A percentile compares a stretch with the other conserved stretches of the same genome.
Evolutionary conservation across 2,113 vertebrate species (phyloP).

Genomic region (Cacatua alba): DNA sequence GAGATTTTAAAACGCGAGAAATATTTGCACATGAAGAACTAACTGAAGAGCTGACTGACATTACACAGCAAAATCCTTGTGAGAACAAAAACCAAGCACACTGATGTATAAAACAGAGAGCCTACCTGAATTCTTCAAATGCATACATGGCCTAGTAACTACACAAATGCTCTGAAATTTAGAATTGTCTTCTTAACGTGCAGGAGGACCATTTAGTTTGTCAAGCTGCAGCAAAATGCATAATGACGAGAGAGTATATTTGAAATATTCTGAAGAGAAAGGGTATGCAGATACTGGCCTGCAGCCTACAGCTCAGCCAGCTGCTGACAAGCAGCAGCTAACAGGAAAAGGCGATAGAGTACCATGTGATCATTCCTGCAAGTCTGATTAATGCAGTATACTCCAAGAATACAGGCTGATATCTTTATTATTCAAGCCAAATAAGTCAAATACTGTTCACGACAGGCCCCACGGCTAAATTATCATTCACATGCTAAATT

Average conservation of each 20-base stretch:
- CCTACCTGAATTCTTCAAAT: slow-evolving; percentile 88
- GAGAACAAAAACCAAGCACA: slow-evolving; percentile 76
- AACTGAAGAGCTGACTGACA: slow-evolving; percentile 70
- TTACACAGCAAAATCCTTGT: slow-evolving; percentile 79
- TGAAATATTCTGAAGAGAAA: slow-evolving; percentile 74
- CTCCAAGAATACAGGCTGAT: slow-evolving; percentile 78
- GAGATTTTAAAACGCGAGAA: slow-evolving; percentile 44
- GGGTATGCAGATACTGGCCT: slow-evolving; percentile 82
- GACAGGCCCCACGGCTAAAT: slow-evolving; percentile 21
- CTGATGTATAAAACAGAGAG: slow-evolving; percentile 67
- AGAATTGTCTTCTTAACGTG: slow-evolving; percentile 61
- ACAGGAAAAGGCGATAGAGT: slow-evolving; percentile 76
- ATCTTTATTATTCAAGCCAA: slow-evolving; percentile 67
- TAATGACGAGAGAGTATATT: slow-evolving; percentile 68
- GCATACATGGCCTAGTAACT: slow-evolving; percentile 84
- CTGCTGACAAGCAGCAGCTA: slow-evolving; percentile 81
- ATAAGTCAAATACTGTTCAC: slow-evolving; percentile 46
- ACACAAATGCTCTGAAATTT: slow-evolving; percentile 66
- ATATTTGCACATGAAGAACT: slow-evolving; percentile 69
- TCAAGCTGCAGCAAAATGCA: slow-evolving; percentile 73
- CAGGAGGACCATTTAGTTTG: slow-evolving; percentile 77
- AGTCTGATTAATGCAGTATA: slow-evolving; percentile 85
- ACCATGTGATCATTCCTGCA: slow-evolving; percentile 89
- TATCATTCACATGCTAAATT: background rate
- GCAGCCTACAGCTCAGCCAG: slow-evolving; percentile 82